Conservation (phyloP, 2,797 vertebrate genomes). For the Tolypeutes matacus region DNA sequence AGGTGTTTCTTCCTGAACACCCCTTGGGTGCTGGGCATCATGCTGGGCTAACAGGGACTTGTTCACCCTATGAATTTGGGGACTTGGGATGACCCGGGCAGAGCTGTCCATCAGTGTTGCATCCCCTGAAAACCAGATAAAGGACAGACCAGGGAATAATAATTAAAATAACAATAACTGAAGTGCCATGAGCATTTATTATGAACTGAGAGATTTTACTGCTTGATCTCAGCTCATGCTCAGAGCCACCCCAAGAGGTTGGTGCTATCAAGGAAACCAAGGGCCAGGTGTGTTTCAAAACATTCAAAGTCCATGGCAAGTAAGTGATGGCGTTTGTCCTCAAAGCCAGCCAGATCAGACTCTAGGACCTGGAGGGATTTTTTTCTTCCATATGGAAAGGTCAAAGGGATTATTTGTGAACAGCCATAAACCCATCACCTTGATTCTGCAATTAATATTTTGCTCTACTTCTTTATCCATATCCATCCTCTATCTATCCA, state of each 20-base stretch:
- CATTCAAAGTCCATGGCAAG: neutral
- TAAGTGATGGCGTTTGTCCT: neutral
- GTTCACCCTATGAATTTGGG: neutral
- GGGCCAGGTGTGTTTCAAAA: neutral
- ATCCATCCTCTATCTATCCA: neutral
- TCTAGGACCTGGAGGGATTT: neutral
- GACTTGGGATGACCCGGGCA: neutral
- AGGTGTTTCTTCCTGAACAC: neutral
- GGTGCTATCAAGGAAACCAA: neutral
- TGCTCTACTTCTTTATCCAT: neutral
- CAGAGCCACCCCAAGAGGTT: neutral
- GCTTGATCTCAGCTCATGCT: neutral
- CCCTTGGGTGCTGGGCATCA: neutral
- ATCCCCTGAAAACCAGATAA: neutral
- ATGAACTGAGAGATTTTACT: neutral
- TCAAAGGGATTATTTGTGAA: neutral
- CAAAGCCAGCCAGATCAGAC: neutral
- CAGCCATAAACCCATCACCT: neutral
- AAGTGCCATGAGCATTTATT: neutral
- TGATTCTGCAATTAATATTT: neutral
- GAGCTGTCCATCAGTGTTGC: neutral
- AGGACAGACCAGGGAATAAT: neutral
- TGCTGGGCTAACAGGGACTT: neutral
- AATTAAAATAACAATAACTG: neutral
- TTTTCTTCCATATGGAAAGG: neutral